Percentiles rank a stretch among this genome's conserved stretches.
These are phyloP conservation scores for Anticlea derivata DNA, from an alignment of 2,888 invertebrate species.

Conservation along the genomic window DNA sequence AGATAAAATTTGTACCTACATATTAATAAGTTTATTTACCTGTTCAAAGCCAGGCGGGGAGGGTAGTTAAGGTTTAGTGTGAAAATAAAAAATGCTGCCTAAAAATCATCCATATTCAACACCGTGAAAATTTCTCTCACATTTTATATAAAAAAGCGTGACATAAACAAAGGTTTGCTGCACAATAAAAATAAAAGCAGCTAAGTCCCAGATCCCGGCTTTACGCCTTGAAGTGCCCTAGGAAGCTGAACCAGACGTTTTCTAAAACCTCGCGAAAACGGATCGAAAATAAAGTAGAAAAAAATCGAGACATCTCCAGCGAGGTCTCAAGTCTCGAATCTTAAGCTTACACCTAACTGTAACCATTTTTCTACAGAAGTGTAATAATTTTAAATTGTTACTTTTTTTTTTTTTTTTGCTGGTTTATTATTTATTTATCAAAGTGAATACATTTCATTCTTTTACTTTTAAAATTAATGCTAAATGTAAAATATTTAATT, in stretches of 20 bases:
- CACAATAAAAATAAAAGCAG: constrained; percentile 26
- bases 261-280: constrained; percentile 70
- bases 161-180: constrained; percentile 24
- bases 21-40: no score
- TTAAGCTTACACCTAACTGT: constrained; percentile 61
- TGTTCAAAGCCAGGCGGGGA: no score
- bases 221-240: constrained; percentile 54
- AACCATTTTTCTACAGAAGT: no score
- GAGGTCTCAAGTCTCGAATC: constrained; percentile 76
- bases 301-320: constrained; percentile 81
- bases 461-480: no score
- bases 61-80: no score
- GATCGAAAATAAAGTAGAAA: constrained; percentile 80
- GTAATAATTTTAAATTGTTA: no score
- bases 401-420: no score
- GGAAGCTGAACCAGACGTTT: constrained; percentile 77
- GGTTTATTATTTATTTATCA: no score
- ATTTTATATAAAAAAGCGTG: constrained; percentile 23
- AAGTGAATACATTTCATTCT: no score
- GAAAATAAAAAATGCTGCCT: neutral
- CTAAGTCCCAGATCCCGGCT: constrained; percentile 32
- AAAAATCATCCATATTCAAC: neutral
- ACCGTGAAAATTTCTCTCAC: constrained; percentile 8
- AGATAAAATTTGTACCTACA: no score
- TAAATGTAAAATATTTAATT: no score